A percentile compares a stretch with the other conserved stretches of the same genome.
These are phyloP conservation scores for Eupeodes corollae DNA, from an alignment of 1,140 invertebrate species.

Conservation along the genomic window DNA sequence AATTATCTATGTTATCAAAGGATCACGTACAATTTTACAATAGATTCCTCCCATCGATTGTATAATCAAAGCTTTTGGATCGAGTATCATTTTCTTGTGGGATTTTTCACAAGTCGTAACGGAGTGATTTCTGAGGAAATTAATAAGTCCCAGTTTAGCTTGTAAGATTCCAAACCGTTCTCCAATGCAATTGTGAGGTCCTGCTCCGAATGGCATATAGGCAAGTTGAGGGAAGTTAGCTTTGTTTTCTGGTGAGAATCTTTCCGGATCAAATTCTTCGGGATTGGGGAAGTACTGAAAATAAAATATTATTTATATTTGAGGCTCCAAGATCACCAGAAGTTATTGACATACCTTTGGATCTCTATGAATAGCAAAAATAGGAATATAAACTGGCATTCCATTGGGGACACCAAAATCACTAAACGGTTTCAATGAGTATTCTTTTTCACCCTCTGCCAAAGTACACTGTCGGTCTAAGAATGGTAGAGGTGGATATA, in stretches of 20 bases:
- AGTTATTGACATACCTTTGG: slow-evolving; percentile 19
- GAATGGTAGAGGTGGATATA: slow-evolving; percentile 29
- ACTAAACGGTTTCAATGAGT: slow-evolving; percentile 21
- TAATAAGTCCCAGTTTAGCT: slow-evolving; percentile 25
- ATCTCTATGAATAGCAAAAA: slow-evolving; percentile 26
- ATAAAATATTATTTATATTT: no score
- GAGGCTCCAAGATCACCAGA: no score
- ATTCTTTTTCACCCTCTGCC: slow-evolving; percentile 5
- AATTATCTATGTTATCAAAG: slow-evolving; percentile 14
- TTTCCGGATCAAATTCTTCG: slow-evolving; percentile 50
- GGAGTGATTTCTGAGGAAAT: slow-evolving; percentile 24
- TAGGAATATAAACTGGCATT: slow-evolving; percentile 25
- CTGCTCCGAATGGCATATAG: slow-evolving; percentile 68
- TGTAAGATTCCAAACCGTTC: slow-evolving; percentile 31
- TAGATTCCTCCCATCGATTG: slow-evolving; percentile 16
- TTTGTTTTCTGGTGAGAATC: slow-evolving; percentile 44
- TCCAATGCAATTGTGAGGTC: slow-evolving; percentile 67
- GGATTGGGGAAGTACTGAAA: slow-evolving; percentile 54
- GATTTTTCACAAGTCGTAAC: slow-evolving; percentile 15
- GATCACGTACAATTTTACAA: slow-evolving; percentile 22
- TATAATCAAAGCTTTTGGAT: slow-evolving; percentile 21
- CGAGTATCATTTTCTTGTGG: slow-evolving; percentile 15
- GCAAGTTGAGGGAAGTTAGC: slow-evolving; percentile 38
- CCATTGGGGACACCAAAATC: slow-evolving; percentile 19
- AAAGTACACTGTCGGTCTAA: slow-evolving; percentile 21